A percentile compares a stretch with the other conserved stretches of the same genome.
phyloP scores from a whole-genome alignment of 2,888 invertebrate genomes.

The Galerucella pusilla region DNA sequence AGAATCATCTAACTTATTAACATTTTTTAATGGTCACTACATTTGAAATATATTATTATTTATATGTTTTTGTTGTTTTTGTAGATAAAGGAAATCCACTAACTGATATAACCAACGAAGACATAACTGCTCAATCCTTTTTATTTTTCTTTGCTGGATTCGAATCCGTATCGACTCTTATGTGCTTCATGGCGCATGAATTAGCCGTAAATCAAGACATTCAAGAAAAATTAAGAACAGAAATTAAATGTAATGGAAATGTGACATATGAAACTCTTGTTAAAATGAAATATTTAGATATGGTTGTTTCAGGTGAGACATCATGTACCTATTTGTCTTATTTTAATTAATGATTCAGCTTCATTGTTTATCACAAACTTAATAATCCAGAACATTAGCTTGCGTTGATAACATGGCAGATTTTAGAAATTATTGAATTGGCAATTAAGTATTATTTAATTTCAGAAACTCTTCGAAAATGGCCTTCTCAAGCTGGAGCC shows the following conservation, averaged over 20 bases:
- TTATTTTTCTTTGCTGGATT: constrained; percentile 68
- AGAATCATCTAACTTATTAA: too few species aligned
- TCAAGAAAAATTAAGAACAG: constrained; percentile 68
- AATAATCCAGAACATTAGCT: too few species aligned
- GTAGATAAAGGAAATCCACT: constrained; percentile 19
- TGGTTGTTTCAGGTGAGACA: constrained; percentile 58
- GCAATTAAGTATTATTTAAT: constrained; percentile 29
- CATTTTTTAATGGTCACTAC: too few species aligned
- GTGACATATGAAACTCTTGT: constrained; percentile 64
- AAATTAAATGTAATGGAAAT: constrained; percentile 65
- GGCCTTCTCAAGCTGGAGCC: constrained; percentile 65
- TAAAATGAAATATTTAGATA: constrained; percentile 68
- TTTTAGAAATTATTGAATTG: background rate
- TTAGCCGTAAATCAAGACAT: constrained; percentile 70
- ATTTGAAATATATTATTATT: background rate
- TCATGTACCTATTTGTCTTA: too few species aligned
- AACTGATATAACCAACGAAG: constrained; percentile 57
- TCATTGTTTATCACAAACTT: too few species aligned
- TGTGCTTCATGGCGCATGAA: constrained; percentile 69
- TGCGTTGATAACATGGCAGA: too few species aligned
- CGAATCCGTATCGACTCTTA: constrained; percentile 65
- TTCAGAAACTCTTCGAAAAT: constrained; percentile 67
- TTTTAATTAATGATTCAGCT: too few species aligned
- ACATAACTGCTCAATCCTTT: constrained; percentile 69
- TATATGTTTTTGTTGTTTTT: background rate